Evolutionary conservation across 2,113 vertebrate species (phyloP).

Genomic region (Nymphicus hollandicus): DNA sequence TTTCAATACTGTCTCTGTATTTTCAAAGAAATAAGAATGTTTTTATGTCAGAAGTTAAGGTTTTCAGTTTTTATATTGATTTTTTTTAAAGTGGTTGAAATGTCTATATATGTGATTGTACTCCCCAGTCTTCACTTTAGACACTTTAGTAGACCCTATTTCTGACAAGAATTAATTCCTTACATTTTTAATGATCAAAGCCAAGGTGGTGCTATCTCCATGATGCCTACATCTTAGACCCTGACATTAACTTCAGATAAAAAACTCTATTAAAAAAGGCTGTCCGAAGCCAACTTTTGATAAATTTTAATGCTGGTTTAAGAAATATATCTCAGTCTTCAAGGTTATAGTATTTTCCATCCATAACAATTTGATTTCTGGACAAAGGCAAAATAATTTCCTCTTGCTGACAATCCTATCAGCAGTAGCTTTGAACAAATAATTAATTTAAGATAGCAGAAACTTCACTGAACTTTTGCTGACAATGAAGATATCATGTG

Average conservation of each 20-base stretch:
- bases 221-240: background rate
- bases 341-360: background rate
- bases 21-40: background rate
- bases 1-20: background rate
- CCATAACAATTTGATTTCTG: background rate
- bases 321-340: background rate
- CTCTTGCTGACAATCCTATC: conserved; percentile 26
- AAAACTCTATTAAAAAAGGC: background rate
- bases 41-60: background rate
- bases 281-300: background rate
- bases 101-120: background rate
- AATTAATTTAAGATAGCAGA: background rate
- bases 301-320: background rate
- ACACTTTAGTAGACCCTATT: background rate
- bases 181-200: background rate
- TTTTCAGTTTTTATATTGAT: background rate
- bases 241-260: background rate
- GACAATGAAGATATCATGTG: background rate
- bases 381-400: conserved; percentile 5
- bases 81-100: background rate
- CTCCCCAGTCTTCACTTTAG: background rate
- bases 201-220: background rate
- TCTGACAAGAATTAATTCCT: background rate
- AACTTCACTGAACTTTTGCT: background rate
- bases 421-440: conserved; percentile 15